Base-by-base conservation (phyloP, 92 coral and sea anemone genomes). In the Hydrozoanthus gracilis region DNA sequence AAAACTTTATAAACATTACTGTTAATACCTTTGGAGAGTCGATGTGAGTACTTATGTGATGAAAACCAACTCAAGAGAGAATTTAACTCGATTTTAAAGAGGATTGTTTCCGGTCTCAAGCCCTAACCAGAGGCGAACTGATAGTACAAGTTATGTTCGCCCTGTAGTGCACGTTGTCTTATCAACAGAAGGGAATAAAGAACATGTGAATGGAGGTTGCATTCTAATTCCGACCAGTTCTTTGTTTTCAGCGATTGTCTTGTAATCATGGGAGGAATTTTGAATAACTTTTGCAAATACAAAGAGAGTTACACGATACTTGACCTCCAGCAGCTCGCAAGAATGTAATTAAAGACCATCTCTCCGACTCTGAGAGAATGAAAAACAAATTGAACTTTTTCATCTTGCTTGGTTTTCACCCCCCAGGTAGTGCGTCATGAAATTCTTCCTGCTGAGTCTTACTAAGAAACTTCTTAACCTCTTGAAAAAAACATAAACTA, bases 291-390 rank as follows among this genome's bases (percentile, higher is more conserved):
- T 80, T 65, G 49, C 71, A 78, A 78, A 39, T 78, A 78, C 71
- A 78, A 78, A 61, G 39, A 65, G 66, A 15, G 73, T 35, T 51
- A 73, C 58, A 48, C 35, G 20, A 4, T 65, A 64, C 49, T 65
- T 35, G 85, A 80, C 85, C 85, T 80, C 85, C 85, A 80, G 85
- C 85, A 80, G 85, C 85, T 80, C 51, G 62, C 46, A 20, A 62
- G 68, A 80, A 65, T 49, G 72, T 80, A 80, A 80, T 80, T 80
- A 80, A 80, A 60, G 15, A n/a, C 11, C 14, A 10, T n/a, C 61
- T 74, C 18, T 48, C 39, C 39, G 39, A 27, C 39, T 74, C 55
- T 74, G 44, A 7, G 60, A 27, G 73, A 49, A 65, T 39, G 61
- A 47, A 80, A 80, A 80, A 17, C 58, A 80, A 80, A 80, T 66